Evolutionary conservation across 2,888 invertebrate species (phyloP), one percentile per base, ranked within the genome.

Genomic region (Andrena chrysosceles): DNA sequence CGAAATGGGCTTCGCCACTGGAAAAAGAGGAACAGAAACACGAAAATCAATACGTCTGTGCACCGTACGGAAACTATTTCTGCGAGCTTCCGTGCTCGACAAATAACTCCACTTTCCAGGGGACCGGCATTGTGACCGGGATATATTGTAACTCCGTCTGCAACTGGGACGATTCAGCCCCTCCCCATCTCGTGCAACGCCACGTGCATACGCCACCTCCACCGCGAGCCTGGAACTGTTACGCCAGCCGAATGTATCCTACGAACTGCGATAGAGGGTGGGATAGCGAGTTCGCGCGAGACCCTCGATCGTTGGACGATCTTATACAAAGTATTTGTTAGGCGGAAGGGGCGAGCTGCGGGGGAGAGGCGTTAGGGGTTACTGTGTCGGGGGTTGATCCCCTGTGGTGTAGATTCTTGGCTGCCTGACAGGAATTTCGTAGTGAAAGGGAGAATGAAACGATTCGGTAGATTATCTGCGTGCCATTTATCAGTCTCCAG

Each of bases 101-200:
- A 84, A 86, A 86, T 86, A 84, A 86, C 74, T 72, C 72, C 68
- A 79, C 86, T 86, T 81, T 86, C 76, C 78, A 79, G 73, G 73
- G 64, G 80, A 26, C 71, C 72, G 67, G 59, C 66, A 76, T 83
- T 75, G 86, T 75, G 81, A 75, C 71, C 77, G 52, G 80, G 74
- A 80, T 75, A 49, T 80, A 85, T 86, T 80, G 81, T 70, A 72
- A 84, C 81, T 83, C 68, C 67, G 77, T 70, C 64, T 67, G 56
- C 67, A 86, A 84, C 75, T 84, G 79, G 81, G 81, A 72, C 81
- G 73, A 35, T 79, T n/a, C 80, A 60, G 26, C 42, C 69, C 29
- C 42, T 42, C 42, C 16, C 16, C 42, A 0, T 52, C 64, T 49
- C 26, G 48, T 54, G 49, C 59, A 35, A 4, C 13, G n/a, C 76